Evolutionary conservation across 2,888 invertebrate species (phyloP), one percentile per base, ranked within the genome.

Genomic region (Epistrophe grossulariae): DNA sequence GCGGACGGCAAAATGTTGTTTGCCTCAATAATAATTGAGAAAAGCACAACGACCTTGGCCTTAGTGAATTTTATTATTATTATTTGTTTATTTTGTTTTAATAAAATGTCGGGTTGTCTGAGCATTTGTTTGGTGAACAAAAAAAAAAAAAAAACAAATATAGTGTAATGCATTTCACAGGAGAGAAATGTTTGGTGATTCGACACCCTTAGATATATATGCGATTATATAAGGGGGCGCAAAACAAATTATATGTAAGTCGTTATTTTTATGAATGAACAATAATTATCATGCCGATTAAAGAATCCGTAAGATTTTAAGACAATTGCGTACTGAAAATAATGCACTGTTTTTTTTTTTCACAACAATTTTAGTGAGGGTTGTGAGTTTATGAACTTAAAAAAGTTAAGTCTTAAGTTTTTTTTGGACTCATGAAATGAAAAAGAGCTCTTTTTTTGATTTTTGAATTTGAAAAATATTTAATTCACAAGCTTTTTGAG

Each of bases 1-100:
- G 71, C 80, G 62, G 64, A 31, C 68, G 6, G 55, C 59, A 62
- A 80, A 80, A 70, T 83, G 87, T 76, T 87, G 87, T 52, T 87
- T 38, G 87, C 87, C 87, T 87, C 79, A 87, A 70, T 40, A 55
- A 70, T 55, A 48, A 79, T 76, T 79, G 62, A 72, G 71, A 79
- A 64, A 79, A 60, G 57, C 60, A 45, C 82, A 31, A 43, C 24
- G 79, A 71, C 85, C 85, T 87, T 87, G 82, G 85, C 85, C 85
- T 87, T 87, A 87, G 74, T 50, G 57, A 71, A 66, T 66, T 72
- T 74, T 9, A 28, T 60, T 62, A 24, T 62, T 79, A 60, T 84
- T 84, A 73, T 72, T 73, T 68, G 24, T 77, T 64, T 68, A 55
- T 66, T 66, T 57, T 70, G 55, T 40, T 64, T 55, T 48, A 45